A percentile compares a stretch with the other conserved stretches of the same genome.
Conservation (phyloP, 2,797 vertebrate genomes). For the Manis javanica region DNA sequence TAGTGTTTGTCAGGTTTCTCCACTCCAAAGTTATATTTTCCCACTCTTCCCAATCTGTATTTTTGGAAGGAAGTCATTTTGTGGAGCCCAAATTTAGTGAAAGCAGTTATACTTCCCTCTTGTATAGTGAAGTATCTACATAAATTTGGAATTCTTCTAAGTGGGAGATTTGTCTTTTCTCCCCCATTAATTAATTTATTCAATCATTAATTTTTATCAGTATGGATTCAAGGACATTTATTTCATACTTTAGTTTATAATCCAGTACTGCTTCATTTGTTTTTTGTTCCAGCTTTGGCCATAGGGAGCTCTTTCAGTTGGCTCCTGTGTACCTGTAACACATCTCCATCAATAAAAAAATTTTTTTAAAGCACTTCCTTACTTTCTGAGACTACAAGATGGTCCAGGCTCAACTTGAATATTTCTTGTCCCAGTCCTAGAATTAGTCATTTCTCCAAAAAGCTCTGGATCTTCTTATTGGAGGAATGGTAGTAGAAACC, state of each 20-base stretch:
- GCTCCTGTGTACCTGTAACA: background rate
- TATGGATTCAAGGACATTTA: background rate
- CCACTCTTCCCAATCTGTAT: background rate
- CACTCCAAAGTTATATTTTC: background rate
- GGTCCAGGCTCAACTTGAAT: background rate
- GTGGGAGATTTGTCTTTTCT: background rate
- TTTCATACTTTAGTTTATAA: background rate
- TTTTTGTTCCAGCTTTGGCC: background rate
- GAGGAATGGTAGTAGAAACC: background rate
- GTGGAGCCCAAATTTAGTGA: background rate
- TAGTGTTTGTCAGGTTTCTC: conserved; percentile 10
- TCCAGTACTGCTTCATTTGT: background rate
- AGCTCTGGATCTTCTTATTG: background rate
- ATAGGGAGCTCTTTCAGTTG: background rate
- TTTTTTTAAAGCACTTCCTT: background rate
- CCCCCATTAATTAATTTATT: background rate
- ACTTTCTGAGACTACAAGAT: background rate
- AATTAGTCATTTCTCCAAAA: background rate
- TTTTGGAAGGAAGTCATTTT: background rate
- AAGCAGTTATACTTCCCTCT: background rate
- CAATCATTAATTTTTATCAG: background rate
- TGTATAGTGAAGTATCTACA: background rate
- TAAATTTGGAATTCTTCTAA: conserved; percentile 28
- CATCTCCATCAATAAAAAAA: background rate
- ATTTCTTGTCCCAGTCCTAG: background rate